A percentile compares a stretch with the other conserved stretches of the same genome.
phyloP scores from a whole-genome alignment of 2,888 invertebrate species.

The Cyclophora albipunctata region DNA sequence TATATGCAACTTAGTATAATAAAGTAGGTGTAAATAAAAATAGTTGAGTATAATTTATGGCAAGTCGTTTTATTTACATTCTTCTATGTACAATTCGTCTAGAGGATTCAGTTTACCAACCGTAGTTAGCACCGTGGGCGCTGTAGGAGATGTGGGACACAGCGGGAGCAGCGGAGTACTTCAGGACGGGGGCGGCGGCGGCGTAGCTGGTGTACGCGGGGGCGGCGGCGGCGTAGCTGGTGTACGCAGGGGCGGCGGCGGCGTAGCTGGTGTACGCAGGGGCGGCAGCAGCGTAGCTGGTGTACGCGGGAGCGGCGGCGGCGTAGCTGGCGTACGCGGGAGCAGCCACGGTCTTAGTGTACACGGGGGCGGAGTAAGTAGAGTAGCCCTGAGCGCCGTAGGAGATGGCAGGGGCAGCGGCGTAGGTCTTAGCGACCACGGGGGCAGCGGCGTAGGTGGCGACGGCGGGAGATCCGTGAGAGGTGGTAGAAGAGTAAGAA shows the following conservation, averaged over 20 bases:
- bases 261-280: constrained; percentile 30
- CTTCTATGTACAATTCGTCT: constrained; percentile 41
- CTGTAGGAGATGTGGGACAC: constrained; percentile 79
- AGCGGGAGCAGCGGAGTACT: constrained; percentile 76
- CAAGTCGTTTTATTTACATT: constrained; percentile 38
- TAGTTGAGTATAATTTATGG: constrained; percentile 20
- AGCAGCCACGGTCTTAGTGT: constrained; percentile 28
- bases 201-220: constrained; percentile 36
- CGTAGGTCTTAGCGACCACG: constrained; percentile 43
- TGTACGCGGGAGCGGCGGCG: constrained; percentile 40
- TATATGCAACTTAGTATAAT: too few relatives aligned
- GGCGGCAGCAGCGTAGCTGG: constrained; percentile 41
- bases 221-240: constrained; percentile 33
- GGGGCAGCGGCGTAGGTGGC: constrained; percentile 34
- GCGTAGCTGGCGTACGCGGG: constrained; percentile 41
- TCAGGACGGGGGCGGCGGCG: constrained; percentile 46
- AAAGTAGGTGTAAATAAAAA: too few relatives aligned
- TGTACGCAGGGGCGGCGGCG: constrained; percentile 30
- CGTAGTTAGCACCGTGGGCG: constrained; percentile 79
- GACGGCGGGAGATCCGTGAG: constrained; percentile 38
- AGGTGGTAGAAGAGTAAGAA: constrained; percentile 40
- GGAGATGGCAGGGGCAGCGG: constrained; percentile 31
- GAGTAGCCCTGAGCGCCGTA: constrained; percentile 36
- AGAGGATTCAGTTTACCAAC: constrained; percentile 71
- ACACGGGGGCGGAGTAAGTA: constrained; percentile 41